Base-by-base conservation (phyloP, 2,888 invertebrate species). In the Urechis unicinctus region DNA sequence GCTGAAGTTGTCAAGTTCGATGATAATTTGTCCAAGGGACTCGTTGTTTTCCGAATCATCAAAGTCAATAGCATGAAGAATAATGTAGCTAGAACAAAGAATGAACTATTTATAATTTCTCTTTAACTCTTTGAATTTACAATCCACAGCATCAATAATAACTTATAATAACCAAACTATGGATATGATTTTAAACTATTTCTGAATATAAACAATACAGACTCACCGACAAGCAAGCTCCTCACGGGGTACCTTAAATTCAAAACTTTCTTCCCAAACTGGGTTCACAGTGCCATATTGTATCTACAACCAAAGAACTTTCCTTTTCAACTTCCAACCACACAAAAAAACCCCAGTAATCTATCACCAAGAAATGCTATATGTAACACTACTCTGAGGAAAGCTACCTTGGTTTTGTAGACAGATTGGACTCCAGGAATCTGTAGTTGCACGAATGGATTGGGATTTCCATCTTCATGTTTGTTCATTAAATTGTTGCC, bases 251-350 rank as follows among this genome's bases (percentile, higher is more conserved):
- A 73, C 55, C 21, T 59, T 57, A 61, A 71, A 72, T 48, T 72
- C 69, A 65, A 74, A 70, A 1, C 68, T 70, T 58, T 74, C 70
- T 5, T 67, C 62, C 74, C 73, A 74, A 1, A 58, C 63, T 22
- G 72, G 72, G 47, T 71, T 60, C 46, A 68, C 53, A 2, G 66
- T 68, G 45, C 65, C 61, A 49, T 66, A 62, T 36, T 54, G 49
- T 2, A 66, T 65, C 68, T 69, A 43, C 1, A 53, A 53, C 17
- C n/a, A 57, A 21, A 56, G 29, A 57, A 52, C 21, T n/a, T n/a
- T n/a, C n/a, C n/a, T 13, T 13, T 36, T 9, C 9, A 36, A 13
- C 41, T n/a, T n/a, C n/a, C n/a, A n/a, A n/a, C n/a, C n/a, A n/a
- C n/a, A n/a, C n/a, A n/a, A n/a, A n/a, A n/a, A n/a, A n/a, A n/a